Evolutionary conservation across 2,888 invertebrate species (phyloP).

Genomic region (Nysson spinosus): DNA sequence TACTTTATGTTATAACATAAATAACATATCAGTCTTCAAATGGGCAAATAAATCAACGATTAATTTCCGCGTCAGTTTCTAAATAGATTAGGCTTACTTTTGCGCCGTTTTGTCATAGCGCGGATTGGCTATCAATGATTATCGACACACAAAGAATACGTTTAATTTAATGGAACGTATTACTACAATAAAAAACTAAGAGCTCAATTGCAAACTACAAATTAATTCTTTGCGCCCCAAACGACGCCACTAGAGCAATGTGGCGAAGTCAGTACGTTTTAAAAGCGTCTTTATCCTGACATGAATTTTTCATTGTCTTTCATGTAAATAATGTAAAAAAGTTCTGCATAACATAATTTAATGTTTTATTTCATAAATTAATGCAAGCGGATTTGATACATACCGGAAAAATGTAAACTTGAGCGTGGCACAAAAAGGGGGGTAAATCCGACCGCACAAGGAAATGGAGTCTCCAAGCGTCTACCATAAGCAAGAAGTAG

Average conservation of each 20-base stretch:
- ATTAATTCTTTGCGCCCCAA: conserved; percentile 16
- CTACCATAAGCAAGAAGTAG: conserved; percentile 24
- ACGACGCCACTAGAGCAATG: conserved; percentile 39
- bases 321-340: neutral
- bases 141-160: too few species aligned
- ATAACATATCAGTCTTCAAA: too few species aligned
- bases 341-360: neutral
- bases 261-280: conserved; percentile 27
- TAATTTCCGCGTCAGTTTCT: conserved; percentile 36
- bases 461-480: conserved; percentile 52
- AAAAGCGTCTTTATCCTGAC: neutral
- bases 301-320: neutral
- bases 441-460: conserved; percentile 33
- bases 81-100: conserved; percentile 7
- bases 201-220: neutral
- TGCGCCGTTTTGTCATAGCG: too few species aligned
- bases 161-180: too few species aligned
- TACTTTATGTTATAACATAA: neutral
- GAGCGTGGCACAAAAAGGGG: conserved; percentile 28
- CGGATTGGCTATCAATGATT: too few species aligned
- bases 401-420: conserved; percentile 20
- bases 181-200: neutral
- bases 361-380: neutral
- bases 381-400: conserved; percentile 13
- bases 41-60: too few species aligned